phyloP scores from a whole-genome alignment of 2,888 invertebrate species.

The Acrobeloides nanus region DNA sequence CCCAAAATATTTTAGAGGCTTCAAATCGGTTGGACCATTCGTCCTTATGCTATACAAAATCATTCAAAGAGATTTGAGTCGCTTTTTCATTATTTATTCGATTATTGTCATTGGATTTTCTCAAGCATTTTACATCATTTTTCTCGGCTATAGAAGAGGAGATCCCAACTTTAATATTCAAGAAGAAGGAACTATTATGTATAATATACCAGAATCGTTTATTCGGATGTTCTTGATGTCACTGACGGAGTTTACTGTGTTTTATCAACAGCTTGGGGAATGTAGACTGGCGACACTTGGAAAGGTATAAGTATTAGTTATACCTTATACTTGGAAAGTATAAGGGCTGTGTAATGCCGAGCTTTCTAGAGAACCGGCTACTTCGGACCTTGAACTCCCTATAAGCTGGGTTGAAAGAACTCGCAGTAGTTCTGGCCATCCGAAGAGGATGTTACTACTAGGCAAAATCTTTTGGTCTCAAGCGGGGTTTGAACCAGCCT shows the following conservation, averaged over 20 bases:
- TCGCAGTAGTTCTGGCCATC: too few relatives aligned
- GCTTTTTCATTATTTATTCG: conserved; percentile 89
- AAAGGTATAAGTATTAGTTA: too few relatives aligned
- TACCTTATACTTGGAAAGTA: too few relatives aligned
- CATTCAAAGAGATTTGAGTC: conserved; percentile 90
- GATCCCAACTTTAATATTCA: conserved; percentile 20
- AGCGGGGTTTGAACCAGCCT: too few relatives aligned
- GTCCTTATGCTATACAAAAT: conserved; percentile 99
- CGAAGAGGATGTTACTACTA: too few relatives aligned
- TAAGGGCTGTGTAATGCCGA: too few relatives aligned
- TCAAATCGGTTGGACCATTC: conserved; percentile 95
- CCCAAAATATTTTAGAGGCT: conserved; percentile 69
- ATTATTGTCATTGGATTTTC: conserved; percentile 96
- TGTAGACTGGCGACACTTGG: conserved; percentile 65
- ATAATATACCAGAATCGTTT: conserved; percentile 78
- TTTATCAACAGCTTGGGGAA: conserved; percentile 80
- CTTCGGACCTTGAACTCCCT: too few relatives aligned
- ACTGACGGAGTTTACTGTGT: conserved; percentile 88
- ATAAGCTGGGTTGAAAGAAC: too few relatives aligned
- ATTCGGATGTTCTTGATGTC: conserved; percentile 99
- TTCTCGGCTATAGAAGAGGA: conserved; percentile 40
- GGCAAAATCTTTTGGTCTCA: too few relatives aligned
- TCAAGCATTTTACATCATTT: conserved; percentile 63
- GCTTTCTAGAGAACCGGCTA: too few relatives aligned
- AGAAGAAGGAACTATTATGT: conserved; percentile 49